Evolutionary conservation across 2,888 invertebrate genomes (phyloP).

Genomic region (Stenodema calcarata): DNA sequence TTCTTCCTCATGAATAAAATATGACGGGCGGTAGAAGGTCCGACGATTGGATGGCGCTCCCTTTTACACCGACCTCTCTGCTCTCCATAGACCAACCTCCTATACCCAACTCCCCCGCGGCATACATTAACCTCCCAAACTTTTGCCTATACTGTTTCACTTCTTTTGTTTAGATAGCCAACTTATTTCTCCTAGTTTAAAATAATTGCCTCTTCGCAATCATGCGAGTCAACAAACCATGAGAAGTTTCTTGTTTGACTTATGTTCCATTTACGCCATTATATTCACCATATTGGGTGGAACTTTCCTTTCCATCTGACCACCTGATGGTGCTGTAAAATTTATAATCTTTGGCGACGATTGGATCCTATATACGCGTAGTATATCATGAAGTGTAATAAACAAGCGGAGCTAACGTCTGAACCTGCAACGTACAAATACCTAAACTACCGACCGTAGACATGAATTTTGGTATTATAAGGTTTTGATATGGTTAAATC

Average conservation of each 20-base stretch:
- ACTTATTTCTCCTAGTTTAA: background rate
- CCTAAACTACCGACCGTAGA: too few species aligned
- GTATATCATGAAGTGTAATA: too few species aligned
- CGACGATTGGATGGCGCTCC: background rate
- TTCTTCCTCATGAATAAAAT: slow-evolving; percentile 9
- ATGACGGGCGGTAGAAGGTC: slow-evolving; percentile 5
- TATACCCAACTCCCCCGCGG: background rate
- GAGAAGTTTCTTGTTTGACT: background rate
- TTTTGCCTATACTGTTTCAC: background rate
- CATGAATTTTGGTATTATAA: too few species aligned
- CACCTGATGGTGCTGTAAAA: background rate
- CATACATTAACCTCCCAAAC: background rate
- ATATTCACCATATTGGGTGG: background rate
- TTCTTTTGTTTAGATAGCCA: background rate
- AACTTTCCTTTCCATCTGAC: background rate
- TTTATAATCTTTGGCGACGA: too few species aligned
- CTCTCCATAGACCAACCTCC: background rate
- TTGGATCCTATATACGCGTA: too few species aligned
- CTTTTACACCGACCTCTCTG: background rate
- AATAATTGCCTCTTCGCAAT: background rate
- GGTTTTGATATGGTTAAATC: too few species aligned
- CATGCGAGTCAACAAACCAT: background rate
- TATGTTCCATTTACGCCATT: background rate
- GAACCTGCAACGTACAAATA: too few species aligned
- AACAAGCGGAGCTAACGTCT: too few species aligned